phyloP scores from a whole-genome alignment of 2,113 vertebrate species.

The Pycnonotus jocosus region DNA sequence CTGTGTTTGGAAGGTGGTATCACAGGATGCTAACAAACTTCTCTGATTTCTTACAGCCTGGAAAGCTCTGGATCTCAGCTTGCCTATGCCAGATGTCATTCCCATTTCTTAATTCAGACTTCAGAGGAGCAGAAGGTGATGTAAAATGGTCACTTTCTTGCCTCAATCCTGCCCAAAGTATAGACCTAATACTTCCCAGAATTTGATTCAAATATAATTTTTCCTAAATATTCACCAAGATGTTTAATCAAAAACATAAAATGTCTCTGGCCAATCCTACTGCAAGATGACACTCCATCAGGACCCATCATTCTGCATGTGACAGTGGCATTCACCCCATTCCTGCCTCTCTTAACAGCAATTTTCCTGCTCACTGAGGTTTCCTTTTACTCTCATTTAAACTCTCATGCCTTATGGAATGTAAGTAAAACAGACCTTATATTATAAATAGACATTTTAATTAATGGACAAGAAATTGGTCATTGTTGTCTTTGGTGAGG shows the following conservation, averaged over 20 bases:
- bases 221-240: background rate
- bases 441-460: background rate
- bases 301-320: background rate
- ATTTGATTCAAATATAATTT: background rate
- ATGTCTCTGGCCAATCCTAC: background rate
- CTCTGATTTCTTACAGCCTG: background rate
- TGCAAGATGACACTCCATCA: background rate
- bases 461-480: background rate
- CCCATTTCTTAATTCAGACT: background rate
- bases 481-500: background rate
- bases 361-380: background rate
- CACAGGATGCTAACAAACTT: background rate
- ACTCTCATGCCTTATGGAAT: background rate
- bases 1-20: background rate
- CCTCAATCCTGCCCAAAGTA: background rate
- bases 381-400: background rate
- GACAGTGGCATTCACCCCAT: accelerated
- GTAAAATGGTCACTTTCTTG: background rate
- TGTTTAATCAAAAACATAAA: background rate
- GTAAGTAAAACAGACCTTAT: background rate
- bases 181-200: background rate
- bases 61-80: background rate
- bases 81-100: background rate
- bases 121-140: background rate
- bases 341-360: background rate